These are phyloP conservation scores for Lochmaea crataegi DNA, from an alignment of 2,888 invertebrate genomes.

Conservation along the genomic window DNA sequence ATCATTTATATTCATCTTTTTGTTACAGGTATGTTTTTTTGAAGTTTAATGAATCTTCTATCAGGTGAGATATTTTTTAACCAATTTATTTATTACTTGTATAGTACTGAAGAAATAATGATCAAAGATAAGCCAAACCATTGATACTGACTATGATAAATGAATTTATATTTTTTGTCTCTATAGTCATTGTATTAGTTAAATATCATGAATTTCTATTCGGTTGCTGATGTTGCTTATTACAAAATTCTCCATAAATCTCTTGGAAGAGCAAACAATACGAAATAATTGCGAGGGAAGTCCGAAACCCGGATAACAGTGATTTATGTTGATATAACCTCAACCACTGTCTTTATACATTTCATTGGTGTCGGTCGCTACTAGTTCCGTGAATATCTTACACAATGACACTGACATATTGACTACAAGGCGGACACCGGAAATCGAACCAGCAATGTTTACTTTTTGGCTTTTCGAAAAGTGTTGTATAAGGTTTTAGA, in stretches of 20 bases:
- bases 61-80: neutral
- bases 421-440: constrained; percentile 47
- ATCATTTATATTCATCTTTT: neutral
- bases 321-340: constrained; percentile 53
- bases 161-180: constrained; percentile 11
- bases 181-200: constrained; percentile 23
- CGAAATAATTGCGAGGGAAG: constrained; percentile 49
- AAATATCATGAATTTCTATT: constrained; percentile 20
- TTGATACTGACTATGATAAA: constrained; percentile 6
- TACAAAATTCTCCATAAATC: constrained; percentile 46
- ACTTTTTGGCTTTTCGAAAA: constrained; percentile 33
- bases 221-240: constrained; percentile 36
- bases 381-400: constrained; percentile 49
- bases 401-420: constrained; percentile 51
- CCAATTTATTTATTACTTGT: neutral
- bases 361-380: constrained; percentile 45
- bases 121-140: neutral
- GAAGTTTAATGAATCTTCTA: neutral
- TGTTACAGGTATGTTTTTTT: constrained; percentile 10
- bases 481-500: constrained; percentile 11
- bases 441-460: constrained; percentile 48
- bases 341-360: constrained; percentile 52
- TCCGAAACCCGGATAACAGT: constrained; percentile 43
- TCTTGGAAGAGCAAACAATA: constrained; percentile 48
- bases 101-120: neutral